Evolutionary conservation across 1,140 invertebrate genomes (phyloP), one percentile per base, ranked within the genome.

Genomic region (Mya arenaria): DNA sequence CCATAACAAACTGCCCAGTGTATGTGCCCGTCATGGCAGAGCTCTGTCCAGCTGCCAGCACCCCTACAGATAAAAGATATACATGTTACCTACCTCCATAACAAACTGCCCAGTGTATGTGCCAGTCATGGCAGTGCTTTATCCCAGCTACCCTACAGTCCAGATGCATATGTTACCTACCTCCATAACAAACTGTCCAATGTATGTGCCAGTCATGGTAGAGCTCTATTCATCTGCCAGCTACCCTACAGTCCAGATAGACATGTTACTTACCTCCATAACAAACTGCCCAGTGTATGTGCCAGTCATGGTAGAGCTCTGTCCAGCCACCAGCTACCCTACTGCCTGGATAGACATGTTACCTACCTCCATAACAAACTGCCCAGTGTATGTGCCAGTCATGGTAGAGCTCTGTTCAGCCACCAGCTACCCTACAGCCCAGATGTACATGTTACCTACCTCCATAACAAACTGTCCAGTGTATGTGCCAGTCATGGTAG

Each of bases 11-110:
- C 87, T 95, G 94, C 63, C 94, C 94, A 68, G 94, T 93, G 89
- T 94, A 95, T 13, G 94, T 95, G n/a, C 92, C 91, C 37, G 92
- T 92, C 89, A 92, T 98, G 0, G 97, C 98, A 19, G 96, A 97
- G 86, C 96, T 97, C 91, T 98, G 97, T 48, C 97, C 97, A 82
- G 97, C 97, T 60, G 97, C 97, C 80, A 98, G 93, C 88, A 98
- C 97, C 71, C 97, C 97, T 55, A 98, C 93, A 0, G 96, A 97
- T 97, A 97, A 98, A 86, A 98, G 96, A 87, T 97, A 97, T 95
- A 97, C 1, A 63, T n/a, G n/a, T 32, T 5, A 62, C 52, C 36
- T 13, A 73, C n/a, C 55, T 34, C 25, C 58, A 65, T 8, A 5
- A 48, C 19, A 4, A 1, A 71, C 52, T 68, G 36, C 25, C 19